Conservation (phyloP, 2,797 vertebrate species). For the Anguilla marmorata region DNA sequence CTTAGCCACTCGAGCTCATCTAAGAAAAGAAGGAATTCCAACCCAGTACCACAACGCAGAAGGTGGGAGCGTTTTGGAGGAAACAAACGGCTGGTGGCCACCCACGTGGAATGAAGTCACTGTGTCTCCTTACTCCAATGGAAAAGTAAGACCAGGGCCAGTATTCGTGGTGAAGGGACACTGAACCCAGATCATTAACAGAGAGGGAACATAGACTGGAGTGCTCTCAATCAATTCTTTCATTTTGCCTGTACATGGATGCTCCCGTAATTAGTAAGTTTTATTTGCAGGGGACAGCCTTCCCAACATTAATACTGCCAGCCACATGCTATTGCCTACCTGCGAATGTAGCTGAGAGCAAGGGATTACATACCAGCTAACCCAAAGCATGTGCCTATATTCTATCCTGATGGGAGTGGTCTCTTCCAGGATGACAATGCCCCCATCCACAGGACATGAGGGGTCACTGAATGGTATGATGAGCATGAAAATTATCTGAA, state of each 20-base stretch:
- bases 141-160: not conserved
- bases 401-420: not conserved
- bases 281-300: not conserved
- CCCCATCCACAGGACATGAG: no score
- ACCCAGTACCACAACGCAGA: not conserved
- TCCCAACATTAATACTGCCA: not conserved
- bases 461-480: no score
- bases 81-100: not conserved
- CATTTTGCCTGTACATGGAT: not conserved
- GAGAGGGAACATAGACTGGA: not conserved
- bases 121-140: not conserved
- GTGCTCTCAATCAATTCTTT: not conserved
- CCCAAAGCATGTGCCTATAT: not conserved
- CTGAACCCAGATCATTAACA: not conserved
- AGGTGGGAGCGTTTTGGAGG: not conserved
- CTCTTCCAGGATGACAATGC: no score
- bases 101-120: not conserved
- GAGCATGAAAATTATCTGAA: no score
- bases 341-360: not conserved
- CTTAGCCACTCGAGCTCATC: not conserved
- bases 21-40: not conserved
- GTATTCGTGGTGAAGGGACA: slow-evolving; percentile 20
- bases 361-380: not conserved
- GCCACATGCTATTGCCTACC: not conserved
- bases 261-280: not conserved